Base-by-base conservation (phyloP, 1,140 invertebrate species). In the Hyphantria cunea region DNA sequence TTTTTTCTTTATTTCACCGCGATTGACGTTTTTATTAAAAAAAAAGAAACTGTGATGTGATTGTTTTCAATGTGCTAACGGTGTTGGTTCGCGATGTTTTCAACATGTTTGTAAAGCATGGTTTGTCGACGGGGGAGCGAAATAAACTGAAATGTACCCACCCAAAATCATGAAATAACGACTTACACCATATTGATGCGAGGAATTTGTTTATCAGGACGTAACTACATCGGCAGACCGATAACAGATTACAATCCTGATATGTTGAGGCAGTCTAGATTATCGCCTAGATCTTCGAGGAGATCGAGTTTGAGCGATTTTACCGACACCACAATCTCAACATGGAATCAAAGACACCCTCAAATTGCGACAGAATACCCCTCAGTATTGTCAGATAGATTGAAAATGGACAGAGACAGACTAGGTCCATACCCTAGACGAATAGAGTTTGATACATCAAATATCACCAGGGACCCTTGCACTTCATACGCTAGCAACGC, bases 91-190 rank as follows among this genome's bases (percentile, higher is more conserved):
- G 42, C 53, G 59, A 10, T 39, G 8, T 39, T 9, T 39, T 39
- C 37, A 39, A 34, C 61, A 52, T 47, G 58, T 61, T 70, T 39
- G 75, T 73, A 75, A 70, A 60, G 73, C 75, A 77, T 75, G 76
- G 65, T 58, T 67, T 67, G 66, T 34, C 49, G 51, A 54, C 56
- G 54, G 62, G 74, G 60, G 76, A 72, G 77, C 51, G 75, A 69
- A 86, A 89, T 90, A 86, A 90, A 90, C 87, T 90, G 87, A 90
- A 90, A 90, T 90, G 87, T 89, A 89, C 69, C 58, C 53, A 70
- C 70, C 74, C 32, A 39, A 59, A 44, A 12, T 31, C 33, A 42
- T 66, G 52, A 61, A 49, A 64, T 45, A 17, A 45, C 54, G 51
- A 44, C 41, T 54, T 53, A 55, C 54, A 66, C 25, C 48, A 53